Evolutionary conservation across 2,888 invertebrate genomes (phyloP).

Genomic region (Heliconius charithonia): DNA sequence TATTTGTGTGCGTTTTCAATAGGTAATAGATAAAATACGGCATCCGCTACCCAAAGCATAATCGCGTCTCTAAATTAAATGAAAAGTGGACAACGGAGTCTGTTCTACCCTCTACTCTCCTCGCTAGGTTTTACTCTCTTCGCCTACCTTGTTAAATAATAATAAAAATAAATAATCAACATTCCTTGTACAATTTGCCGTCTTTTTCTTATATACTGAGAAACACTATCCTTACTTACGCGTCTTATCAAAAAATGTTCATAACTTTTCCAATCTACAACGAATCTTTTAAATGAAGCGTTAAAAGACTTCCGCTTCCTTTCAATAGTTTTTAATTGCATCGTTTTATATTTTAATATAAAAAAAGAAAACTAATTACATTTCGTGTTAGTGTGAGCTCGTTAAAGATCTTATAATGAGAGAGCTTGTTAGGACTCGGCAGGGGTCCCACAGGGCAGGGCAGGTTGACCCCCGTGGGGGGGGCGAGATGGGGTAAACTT

Average conservation of each 20-base stretch:
- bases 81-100: too few relatives aligned
- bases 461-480: not conserved
- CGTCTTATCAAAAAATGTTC: not conserved
- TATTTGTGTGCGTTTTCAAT: too few relatives aligned
- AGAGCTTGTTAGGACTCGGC: constrained; percentile 39
- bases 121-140: too few relatives aligned
- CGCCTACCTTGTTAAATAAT: too few relatives aligned
- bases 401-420: constrained; percentile 41
- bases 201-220: not conserved
- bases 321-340: constrained; percentile 37
- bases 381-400: constrained; percentile 31
- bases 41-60: too few relatives aligned
- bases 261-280: not conserved
- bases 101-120: too few relatives aligned
- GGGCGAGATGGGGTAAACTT: not conserved
- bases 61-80: too few relatives aligned
- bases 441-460: constrained; percentile 23
- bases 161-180: too few relatives aligned
- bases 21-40: too few relatives aligned
- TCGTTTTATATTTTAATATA: constrained; percentile 33
- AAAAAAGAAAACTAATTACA: constrained; percentile 21
- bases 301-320: constrained; percentile 9
- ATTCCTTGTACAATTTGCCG: too few relatives aligned
- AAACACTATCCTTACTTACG: not conserved
- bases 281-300: not conserved